Conservation (phyloP, 2,888 invertebrate species). For the Tipula vernalis region DNA sequence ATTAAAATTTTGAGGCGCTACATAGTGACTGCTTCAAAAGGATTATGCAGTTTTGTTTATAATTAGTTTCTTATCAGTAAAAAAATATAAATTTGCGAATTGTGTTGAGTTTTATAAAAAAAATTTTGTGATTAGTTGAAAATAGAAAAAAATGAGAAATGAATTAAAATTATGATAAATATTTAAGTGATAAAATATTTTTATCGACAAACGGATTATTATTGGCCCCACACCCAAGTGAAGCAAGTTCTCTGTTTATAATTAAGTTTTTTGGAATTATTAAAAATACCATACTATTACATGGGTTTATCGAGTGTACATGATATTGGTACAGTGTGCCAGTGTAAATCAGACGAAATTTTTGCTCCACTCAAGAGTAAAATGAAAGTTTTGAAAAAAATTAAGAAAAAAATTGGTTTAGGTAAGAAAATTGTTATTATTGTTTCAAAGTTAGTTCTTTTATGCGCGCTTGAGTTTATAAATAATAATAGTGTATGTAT, state of each 20-base stretch:
- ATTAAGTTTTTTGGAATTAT: not conserved
- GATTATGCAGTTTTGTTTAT: not conserved
- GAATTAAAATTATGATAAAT: not conserved
- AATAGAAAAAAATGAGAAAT: not conserved
- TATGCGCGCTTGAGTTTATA: not conserved
- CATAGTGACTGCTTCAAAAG: not conserved
- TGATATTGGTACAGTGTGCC: constrained; percentile 13
- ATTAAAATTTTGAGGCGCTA: not conserved
- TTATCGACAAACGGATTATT: not conserved
- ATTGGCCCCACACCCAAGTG: not conserved
- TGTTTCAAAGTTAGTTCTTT: not conserved
- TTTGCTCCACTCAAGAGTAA: constrained; percentile 35
- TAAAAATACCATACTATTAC: not conserved
- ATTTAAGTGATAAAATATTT: not conserved
- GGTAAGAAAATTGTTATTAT: constrained; percentile 46
- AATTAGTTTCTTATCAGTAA: not conserved
- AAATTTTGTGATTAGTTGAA: not conserved
- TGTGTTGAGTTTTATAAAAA: not conserved
- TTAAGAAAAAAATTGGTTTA: constrained; percentile 75
- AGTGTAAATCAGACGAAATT: constrained; percentile 16
- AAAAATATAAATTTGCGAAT: not conserved
- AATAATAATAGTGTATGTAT: not conserved
- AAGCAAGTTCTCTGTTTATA: not conserved
- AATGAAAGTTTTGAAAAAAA: constrained; percentile 83
- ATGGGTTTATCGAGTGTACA: constrained; percentile 31